phyloP scores from a whole-genome alignment of 2,797 vertebrate species.

The Lateolabrax maculatus region DNA sequence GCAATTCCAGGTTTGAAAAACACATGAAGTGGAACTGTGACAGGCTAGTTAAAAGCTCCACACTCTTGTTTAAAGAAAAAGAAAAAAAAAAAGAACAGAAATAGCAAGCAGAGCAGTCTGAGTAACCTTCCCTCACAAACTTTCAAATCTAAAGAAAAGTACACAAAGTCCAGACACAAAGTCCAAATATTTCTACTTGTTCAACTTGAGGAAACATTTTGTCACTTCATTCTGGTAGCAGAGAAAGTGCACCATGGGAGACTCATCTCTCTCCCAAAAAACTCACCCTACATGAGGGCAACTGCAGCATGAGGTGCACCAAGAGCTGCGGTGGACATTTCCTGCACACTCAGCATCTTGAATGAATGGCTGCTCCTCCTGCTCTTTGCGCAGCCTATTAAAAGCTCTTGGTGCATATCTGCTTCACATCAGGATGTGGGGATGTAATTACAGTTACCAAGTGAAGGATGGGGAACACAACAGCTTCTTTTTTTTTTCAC shows the following conservation, averaged over 20 bases:
- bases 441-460: conserved; percentile 70
- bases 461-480: conserved; percentile 52
- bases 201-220: conserved; percentile 5
- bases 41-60: background rate
- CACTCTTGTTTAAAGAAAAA: background rate
- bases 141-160: background rate
- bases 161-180: background rate
- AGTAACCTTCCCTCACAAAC: background rate
- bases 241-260: conserved; percentile 8
- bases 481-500: conserved; percentile 36
- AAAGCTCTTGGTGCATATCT: conserved; percentile 62
- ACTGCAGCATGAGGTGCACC: conserved; percentile 33
- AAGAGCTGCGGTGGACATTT: conserved; percentile 57
- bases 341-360: conserved; percentile 70
- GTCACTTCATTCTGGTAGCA: background rate
- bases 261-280: conserved; percentile 16
- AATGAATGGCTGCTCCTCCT: conserved; percentile 53
- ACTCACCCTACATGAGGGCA: conserved; percentile 29
- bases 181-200: background rate
- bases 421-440: conserved; percentile 72
- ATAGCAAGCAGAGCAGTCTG: background rate
- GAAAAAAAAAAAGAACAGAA: background rate
- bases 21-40: background rate
- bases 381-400: conserved; percentile 66
- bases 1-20: background rate